Conservation (phyloP, 2,888 invertebrate genomes). For the Melanotus villosus region DNA sequence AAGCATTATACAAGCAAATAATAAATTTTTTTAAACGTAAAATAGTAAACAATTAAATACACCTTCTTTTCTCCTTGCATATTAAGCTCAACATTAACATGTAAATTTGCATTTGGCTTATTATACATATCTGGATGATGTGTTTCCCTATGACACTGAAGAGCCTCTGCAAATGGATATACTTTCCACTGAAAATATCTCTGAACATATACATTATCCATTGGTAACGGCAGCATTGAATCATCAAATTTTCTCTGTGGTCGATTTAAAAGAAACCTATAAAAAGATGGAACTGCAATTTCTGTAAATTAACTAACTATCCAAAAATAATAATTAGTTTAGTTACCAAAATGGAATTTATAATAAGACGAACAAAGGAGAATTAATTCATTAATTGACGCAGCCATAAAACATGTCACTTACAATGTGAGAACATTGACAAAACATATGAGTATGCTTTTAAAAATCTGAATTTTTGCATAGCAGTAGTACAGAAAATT, state of each 20-base stretch:
- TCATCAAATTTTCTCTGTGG: slow-evolving; percentile 74
- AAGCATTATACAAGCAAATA: no score
- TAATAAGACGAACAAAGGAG: no score
- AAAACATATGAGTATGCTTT: no score
- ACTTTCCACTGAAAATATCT: slow-evolving; percentile 73
- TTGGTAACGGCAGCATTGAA: slow-evolving; percentile 70
- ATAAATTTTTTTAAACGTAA: no score
- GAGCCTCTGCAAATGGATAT: slow-evolving; percentile 82
- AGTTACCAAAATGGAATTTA: no score
- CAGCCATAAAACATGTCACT: no score
- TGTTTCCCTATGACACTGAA: slow-evolving; percentile 83
- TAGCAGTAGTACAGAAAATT: no score
- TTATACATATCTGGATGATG: slow-evolving; percentile 89
- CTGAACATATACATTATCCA: slow-evolving; percentile 77
- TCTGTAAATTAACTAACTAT: no score
- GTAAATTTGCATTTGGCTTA: slow-evolving; percentile 79
- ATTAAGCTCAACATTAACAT: slow-evolving; percentile 83
- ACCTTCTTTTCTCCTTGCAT: slow-evolving; percentile 82
- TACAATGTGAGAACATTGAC: no score
- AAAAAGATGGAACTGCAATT: not conserved
- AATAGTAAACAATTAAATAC: slow-evolving; percentile 8
- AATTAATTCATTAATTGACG: no score
- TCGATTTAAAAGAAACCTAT: slow-evolving; percentile 25
- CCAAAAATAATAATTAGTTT: no score
- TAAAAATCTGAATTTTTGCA: no score